Conservation (phyloP, 2,888 invertebrate species). For the Drosophila putrida region DNA sequence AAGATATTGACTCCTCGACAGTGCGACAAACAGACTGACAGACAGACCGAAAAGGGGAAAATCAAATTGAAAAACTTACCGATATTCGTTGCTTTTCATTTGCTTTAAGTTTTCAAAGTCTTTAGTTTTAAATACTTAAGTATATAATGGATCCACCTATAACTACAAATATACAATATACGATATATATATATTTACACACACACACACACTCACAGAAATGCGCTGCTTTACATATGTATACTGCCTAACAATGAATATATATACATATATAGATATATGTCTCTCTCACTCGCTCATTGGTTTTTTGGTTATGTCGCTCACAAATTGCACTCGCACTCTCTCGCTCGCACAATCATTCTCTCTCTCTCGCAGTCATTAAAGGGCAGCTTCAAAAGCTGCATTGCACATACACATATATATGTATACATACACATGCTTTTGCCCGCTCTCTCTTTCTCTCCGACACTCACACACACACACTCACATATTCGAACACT, state of each 20-base stretch:
- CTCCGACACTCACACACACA: constrained; percentile 13
- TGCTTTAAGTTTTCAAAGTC: constrained; percentile 23
- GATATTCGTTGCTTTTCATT: constrained; percentile 24
- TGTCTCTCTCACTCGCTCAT: constrained; percentile 18
- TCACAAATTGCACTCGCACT: constrained; percentile 16
- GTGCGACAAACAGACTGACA: constrained; percentile 1
- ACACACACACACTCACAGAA: constrained; percentile 11
- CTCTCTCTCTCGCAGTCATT: constrained; percentile 25
- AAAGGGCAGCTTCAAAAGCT: neutral
- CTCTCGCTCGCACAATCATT: constrained; percentile 40
- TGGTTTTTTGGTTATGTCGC: constrained; percentile 12
- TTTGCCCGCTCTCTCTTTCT: constrained; percentile 10
- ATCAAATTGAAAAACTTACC: constrained; percentile 3
- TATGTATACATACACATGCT: constrained; percentile 13
- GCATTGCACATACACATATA: constrained; percentile 9
- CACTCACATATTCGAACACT: neutral
- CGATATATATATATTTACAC: constrained; percentile 31
- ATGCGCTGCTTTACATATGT: constrained; percentile 23
- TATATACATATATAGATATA: constrained; percentile 5
- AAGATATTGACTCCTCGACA: constrained; percentile 5
- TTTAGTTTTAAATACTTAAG: constrained; percentile 10
- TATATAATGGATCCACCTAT: constrained; percentile 7
- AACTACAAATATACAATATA: constrained; percentile 12
- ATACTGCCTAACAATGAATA: neutral
- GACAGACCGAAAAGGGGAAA: neutral